Base-by-base conservation (phyloP, 2,888 invertebrate species). In the Hyposoter didymator region DNA sequence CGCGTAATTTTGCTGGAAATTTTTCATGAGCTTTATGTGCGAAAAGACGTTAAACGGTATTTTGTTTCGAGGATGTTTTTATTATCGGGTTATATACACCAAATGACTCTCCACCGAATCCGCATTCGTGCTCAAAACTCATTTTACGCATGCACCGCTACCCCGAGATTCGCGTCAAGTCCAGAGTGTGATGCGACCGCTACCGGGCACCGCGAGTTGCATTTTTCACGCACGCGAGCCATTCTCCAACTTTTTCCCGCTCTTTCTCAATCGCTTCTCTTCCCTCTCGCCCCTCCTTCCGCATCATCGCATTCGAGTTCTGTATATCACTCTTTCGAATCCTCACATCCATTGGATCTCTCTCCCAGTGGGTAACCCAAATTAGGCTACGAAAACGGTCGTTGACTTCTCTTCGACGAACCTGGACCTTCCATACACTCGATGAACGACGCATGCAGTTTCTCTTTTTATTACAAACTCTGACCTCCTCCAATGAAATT, bases 121-220 rank as follows among this genome's bases (percentile, higher is more conserved):
- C 84, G 78, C 87, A 88, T 87, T 88, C 88, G 85, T 89, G 88
- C 90, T 91, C 89, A 90, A 87, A 91, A 88, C 89, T 90, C 89
- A 91, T 91, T 91, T 90, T 90, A 91, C 88, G 89, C 89, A 88
- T 89, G 84, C 86, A 86, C 88, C 87, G 74, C 83, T 85, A 55
- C 75, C 59, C 82, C 69, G 79, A 82, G 35, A 74, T 62, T 22
- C 69, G 78, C 78, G 84, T 82, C 69, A 74, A 82, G 70, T 70
- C 67, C 69, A 47, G 69, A 70, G 78, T 78, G 69, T 62, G 82
- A 80, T 78, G 73, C 80, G 84, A 79, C 43, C 45, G 85, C 84
- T 82, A 78, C 79, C 64, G 79, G 66, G 49, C 74, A 59, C 28
- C 55, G 79, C 62, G 81, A 78, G 55, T 84, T 82, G 78, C 81